These are phyloP conservation scores for Vimba vimba DNA, from an alignment of 2,113 vertebrate genomes.

Conservation along the genomic window DNA sequence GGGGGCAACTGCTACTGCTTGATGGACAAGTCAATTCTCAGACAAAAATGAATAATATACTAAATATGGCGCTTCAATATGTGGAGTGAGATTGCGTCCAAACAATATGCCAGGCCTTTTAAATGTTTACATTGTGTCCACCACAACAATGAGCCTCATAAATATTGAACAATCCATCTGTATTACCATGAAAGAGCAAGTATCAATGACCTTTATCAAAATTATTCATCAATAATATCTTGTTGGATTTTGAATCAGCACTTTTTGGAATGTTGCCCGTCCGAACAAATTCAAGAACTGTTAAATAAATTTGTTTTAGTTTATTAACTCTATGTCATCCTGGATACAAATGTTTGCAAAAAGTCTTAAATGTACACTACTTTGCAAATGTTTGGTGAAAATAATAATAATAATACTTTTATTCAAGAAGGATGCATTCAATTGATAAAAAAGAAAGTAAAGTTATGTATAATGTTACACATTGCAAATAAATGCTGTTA, in stretches of 20 bases:
- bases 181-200: conserved; percentile 52
- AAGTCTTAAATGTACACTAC: background rate
- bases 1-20: background rate
- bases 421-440: background rate
- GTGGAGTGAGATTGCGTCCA: background rate
- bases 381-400: background rate
- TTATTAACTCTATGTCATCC: background rate
- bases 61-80: background rate
- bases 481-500: no score
- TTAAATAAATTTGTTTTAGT: conserved; percentile 51
- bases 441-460: background rate
- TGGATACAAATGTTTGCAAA: background rate
- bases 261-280: background rate
- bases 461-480: no score
- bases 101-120: background rate
- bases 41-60: background rate
- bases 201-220: conserved; percentile 62
- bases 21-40: background rate
- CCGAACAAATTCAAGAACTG: conserved; percentile 53
- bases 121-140: background rate
- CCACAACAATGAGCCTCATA: conserved; percentile 22
- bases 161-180: conserved; percentile 59
- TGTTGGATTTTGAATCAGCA: conserved; percentile 37
- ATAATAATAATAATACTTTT: background rate
- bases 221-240: conserved; percentile 66